These are phyloP conservation scores for Antennarius maculatus DNA, from an alignment of 2,797 vertebrate species.

Conservation along the genomic window DNA sequence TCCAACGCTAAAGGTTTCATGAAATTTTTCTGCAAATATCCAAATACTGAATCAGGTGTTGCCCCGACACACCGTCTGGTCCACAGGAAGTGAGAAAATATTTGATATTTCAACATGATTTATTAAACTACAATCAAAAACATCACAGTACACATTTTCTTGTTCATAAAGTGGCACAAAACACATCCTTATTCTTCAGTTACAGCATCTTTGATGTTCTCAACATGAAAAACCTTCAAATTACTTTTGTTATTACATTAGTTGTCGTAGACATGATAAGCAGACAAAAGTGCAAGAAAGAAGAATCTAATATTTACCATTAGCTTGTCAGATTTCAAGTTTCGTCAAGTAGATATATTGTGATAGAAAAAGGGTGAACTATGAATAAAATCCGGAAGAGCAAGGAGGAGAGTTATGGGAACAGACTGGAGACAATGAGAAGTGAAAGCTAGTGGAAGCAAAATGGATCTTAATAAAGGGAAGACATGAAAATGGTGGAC, in stretches of 20 bases:
- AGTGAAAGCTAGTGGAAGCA: conserved; percentile 1
- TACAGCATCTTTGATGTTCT: conserved; percentile 4
- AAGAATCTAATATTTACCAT: conserved; percentile 22
- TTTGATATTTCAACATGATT: conserved; percentile 59
- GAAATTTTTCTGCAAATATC: no score
- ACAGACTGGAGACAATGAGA: neutral
- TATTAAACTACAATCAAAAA: conserved; percentile 54
- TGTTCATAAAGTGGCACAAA: conserved; percentile 51
- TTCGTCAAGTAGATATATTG: conserved; percentile 19
- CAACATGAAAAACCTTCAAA: conserved; percentile 28
- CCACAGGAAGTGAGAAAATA: conserved; percentile 3
- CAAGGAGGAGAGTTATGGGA: conserved; percentile 3
- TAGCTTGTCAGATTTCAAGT: conserved; percentile 32
- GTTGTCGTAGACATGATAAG: conserved; percentile 36
- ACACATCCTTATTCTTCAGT: conserved; percentile 38
- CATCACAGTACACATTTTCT: conserved; percentile 62
- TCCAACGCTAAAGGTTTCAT: no score
- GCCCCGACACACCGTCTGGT: no score
- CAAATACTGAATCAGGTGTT: no score
- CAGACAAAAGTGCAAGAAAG: conserved; percentile 29
- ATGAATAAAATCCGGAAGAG: conserved; percentile 4
- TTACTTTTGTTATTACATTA: conserved; percentile 31
- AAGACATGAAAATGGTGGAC: neutral
- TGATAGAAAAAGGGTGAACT: neutral
- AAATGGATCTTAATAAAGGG: neutral